Evolutionary conservation across 1,140 invertebrate species (phyloP), one percentile per base, ranked within the genome.

Genomic region (Magallana ariakensis): DNA sequence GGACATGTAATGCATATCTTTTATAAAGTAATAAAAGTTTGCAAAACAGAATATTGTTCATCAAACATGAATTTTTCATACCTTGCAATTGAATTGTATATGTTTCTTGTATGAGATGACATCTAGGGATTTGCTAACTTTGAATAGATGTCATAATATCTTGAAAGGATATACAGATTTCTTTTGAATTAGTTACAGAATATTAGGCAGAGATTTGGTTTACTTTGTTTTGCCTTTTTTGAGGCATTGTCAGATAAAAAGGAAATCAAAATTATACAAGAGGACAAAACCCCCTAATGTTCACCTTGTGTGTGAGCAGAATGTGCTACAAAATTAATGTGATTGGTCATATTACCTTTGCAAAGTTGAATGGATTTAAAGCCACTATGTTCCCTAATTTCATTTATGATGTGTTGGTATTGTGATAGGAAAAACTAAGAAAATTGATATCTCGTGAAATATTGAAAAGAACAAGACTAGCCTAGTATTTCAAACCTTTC

Each of bases 391-490:
- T 26, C 22, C 66, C 33, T 11, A 26, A 26, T 75, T 70, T 75
- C 66, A 75, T 75, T 75, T 75, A 75, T 75, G 66, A 75, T 26
- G 66, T 75, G 66, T 26, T 75, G 66, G 66, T 75, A 75, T 75
- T 75, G 66, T 75, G 66, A 13, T 22, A 1, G 66, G 66, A 75
- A 26, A 75, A 75, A 26, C 66, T 75, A 75, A 75, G 66, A 26
- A 75, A 75, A 75, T 75, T 75, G 66, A 75, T 75, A 75, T 75
- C 66, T 75, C 33, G 66, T 75, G 66, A 75, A 75, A 75, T 75
- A 75, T 75, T 75, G 66, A 75, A 75, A 75, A 75, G 66, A 75
- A 26, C 66, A 75, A 19, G 22, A 22, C 66, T 26, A 75, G 66
- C 19, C 66, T 75, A 75, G 66, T 75, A 75, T 75, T 75, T 75